Evolutionary conservation across 1,140 invertebrate genomes (phyloP).

Genomic region (Lordiphosa stackelbergi): DNA sequence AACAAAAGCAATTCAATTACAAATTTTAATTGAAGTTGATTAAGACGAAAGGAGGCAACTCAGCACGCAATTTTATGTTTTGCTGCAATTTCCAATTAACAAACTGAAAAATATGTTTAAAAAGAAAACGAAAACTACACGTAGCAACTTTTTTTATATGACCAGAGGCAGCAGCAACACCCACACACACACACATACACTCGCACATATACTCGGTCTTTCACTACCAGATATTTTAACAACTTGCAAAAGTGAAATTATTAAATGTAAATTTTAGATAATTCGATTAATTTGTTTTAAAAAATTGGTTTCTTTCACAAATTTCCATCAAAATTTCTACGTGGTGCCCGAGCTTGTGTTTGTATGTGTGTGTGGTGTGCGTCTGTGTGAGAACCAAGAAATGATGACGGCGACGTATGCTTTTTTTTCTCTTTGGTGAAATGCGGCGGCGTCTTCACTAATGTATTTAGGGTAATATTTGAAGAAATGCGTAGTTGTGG

Average conservation of each 20-base stretch:
- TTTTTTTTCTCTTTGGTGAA: constrained; percentile 52
- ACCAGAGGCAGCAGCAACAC: constrained; percentile 29
- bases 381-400: constrained; percentile 57
- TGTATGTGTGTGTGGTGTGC: constrained; percentile 16
- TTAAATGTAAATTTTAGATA: neutral
- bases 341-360: constrained; percentile 19
- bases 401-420: constrained; percentile 66
- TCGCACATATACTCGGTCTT: constrained; percentile 39
- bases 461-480: constrained; percentile 37
- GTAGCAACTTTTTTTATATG: constrained; percentile 63
- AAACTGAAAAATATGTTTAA: constrained; percentile 7
- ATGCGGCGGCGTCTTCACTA: constrained; percentile 27
- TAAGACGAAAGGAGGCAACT: too few species aligned
- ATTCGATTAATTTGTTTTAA: neutral
- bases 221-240: neutral
- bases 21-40: too few species aligned
- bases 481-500: neutral
- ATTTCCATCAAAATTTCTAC: constrained; percentile 33
- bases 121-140: constrained; percentile 61
- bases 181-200: constrained; percentile 22
- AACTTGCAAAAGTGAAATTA: neutral
- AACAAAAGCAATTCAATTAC: too few species aligned
- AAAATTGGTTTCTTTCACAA: constrained; percentile 1
- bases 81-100: constrained; percentile 10
- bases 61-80: constrained; percentile 1